A percentile compares a stretch with the other conserved stretches of the same genome.
phyloP scores from a whole-genome alignment of 2,113 vertebrate species.

The Pleuronectes platessa region DNA sequence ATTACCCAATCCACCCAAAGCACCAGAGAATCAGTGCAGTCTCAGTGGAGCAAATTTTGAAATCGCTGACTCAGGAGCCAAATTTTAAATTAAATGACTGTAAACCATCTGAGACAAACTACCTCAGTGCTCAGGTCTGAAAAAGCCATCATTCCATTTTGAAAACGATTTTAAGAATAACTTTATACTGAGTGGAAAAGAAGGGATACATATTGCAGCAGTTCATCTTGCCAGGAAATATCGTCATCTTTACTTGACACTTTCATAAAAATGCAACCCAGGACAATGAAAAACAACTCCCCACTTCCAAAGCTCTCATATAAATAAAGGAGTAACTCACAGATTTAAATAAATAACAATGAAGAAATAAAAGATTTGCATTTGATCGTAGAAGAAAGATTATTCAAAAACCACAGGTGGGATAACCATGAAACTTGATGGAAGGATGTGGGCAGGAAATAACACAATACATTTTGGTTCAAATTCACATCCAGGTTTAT shows the following conservation, averaged over 20 bases:
- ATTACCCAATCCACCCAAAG: background rate
- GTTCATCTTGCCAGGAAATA: constrained; percentile 8
- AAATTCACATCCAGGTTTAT: no score
- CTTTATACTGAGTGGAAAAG: background rate
- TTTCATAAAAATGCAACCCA: background rate
- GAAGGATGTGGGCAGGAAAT: no score
- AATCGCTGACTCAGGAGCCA: constrained; percentile 19
- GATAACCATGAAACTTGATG: no score
- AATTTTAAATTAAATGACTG: constrained; percentile 27
- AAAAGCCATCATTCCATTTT: background rate
- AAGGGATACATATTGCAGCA: background rate
- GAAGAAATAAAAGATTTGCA: no score
- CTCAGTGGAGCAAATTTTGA: constrained; percentile 3
- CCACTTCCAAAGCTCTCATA: background rate
- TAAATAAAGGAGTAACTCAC: background rate
- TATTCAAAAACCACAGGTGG: no score
- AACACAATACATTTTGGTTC: no score
- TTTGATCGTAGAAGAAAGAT: no score
- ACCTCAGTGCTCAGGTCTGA: background rate
- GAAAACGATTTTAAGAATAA: constrained; percentile 8
- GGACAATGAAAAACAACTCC: no score
- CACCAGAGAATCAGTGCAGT: background rate
- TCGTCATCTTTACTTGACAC: background rate
- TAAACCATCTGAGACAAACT: constrained; percentile 21
- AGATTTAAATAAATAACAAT: no score